phyloP scores from a whole-genome alignment of 1,140 invertebrate genomes.

The Drosophila punjabiensis region DNA sequence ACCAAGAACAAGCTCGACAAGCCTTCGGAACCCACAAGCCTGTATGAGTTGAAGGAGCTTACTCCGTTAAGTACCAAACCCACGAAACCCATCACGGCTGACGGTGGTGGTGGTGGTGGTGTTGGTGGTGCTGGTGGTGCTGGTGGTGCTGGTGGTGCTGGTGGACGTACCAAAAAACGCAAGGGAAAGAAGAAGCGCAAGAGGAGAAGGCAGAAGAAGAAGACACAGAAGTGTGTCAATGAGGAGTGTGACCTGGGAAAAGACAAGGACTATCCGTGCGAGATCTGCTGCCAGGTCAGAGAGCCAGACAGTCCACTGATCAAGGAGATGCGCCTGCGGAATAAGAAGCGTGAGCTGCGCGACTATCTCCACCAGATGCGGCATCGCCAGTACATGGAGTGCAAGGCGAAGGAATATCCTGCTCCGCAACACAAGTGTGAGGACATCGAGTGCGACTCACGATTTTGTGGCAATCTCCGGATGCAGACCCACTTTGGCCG shows the following conservation, averaged over 20 bases:
- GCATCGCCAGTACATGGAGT: conserved; percentile 29
- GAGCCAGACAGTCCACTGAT: conserved; percentile 49
- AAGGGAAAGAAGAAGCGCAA: not conserved
- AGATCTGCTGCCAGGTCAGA: conserved; percentile 29
- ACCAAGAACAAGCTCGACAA: no score
- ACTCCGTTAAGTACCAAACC: no score
- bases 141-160: not conserved
- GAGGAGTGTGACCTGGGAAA: no score
- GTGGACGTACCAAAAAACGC: not conserved
- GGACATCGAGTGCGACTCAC: conserved; percentile 17
- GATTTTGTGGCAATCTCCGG: conserved; percentile 25
- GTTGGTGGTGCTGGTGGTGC: not conserved
- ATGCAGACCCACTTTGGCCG: conserved; percentile 40
- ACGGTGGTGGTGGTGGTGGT: not conserved
- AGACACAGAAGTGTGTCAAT: not conserved
- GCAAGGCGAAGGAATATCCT: not conserved
- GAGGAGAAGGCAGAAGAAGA: not conserved
- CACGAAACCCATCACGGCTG: no score
- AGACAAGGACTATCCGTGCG: conserved; percentile 50
- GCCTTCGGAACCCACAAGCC: no score
- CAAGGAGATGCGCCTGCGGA: conserved; percentile 38
- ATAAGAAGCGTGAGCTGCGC: conserved; percentile 18
- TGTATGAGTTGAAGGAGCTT: no score
- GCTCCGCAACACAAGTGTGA: conserved; percentile 40
- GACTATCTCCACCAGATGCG: conserved; percentile 49